Evolutionary conservation across 1,140 invertebrate species (phyloP).

Genomic region (Ctenoplectra terminalis): DNA sequence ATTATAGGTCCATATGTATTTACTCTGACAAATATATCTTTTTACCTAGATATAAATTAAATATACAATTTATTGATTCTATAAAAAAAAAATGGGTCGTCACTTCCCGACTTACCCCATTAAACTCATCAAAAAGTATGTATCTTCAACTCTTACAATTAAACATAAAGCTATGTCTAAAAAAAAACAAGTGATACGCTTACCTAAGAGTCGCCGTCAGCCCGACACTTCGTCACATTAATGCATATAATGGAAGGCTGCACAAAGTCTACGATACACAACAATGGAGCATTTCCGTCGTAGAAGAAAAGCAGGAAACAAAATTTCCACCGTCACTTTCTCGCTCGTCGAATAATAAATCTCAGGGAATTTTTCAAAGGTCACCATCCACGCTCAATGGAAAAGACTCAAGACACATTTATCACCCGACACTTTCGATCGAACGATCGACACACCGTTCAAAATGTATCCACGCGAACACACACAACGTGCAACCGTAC

Average conservation of each 20-base stretch:
- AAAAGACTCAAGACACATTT: constrained; percentile 3
- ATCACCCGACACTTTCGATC: constrained; percentile 27
- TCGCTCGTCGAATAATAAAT: constrained; percentile 16
- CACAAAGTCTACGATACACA: not conserved
- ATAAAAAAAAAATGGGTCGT: too few relatives aligned
- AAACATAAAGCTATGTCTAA: too few relatives aligned
- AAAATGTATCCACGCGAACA: not conserved
- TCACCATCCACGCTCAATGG: not conserved
- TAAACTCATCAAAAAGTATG: too few relatives aligned
- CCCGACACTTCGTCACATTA: not conserved
- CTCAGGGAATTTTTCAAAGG: not conserved
- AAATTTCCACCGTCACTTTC: constrained; percentile 30
- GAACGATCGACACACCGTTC: constrained; percentile 28
- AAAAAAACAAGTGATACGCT: too few relatives aligned
- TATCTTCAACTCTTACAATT: too few relatives aligned
- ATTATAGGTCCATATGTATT: too few relatives aligned
- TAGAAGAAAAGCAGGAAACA: not conserved
- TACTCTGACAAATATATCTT: too few relatives aligned
- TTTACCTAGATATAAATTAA: too few relatives aligned
- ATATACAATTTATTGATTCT: too few relatives aligned
- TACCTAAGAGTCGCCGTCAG: not conserved
- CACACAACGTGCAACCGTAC: not conserved
- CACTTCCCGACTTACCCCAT: too few relatives aligned
- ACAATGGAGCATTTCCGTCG: not conserved
- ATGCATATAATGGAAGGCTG: not conserved